Evolutionary conservation across 2,113 vertebrate genomes (phyloP).

Genomic region (Calyptommatus sinebrachiatus): DNA sequence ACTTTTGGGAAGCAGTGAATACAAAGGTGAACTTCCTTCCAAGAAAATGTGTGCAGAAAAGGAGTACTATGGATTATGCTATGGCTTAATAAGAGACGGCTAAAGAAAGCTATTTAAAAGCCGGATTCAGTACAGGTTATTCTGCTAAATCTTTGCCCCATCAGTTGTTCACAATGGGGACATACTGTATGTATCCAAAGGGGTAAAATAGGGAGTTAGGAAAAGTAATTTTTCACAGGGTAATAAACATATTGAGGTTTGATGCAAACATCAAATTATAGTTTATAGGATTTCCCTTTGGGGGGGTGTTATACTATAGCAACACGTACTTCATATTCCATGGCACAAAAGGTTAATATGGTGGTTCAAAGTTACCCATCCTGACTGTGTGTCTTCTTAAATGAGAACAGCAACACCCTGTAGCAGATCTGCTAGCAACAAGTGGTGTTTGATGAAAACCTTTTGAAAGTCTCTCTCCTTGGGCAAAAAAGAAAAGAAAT

Average conservation of each 20-base stretch:
- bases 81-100: neutral
- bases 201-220: neutral
- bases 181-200: neutral
- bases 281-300: neutral
- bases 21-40: neutral
- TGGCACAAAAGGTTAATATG: neutral
- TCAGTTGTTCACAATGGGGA: conserved; percentile 36
- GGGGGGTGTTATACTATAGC: no score
- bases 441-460: neutral
- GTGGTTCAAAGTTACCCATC: neutral
- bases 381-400: neutral
- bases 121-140: no score
- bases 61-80: no score
- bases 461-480: no score
- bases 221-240: neutral
- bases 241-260: no score
- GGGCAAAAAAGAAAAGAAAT: neutral
- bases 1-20: conserved; percentile 20
- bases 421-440: neutral
- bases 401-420: no score
- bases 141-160: conserved; percentile 48
- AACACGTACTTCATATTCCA: neutral
- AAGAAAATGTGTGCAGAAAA: neutral
- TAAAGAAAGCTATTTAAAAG: no score
- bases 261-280: neutral